These are phyloP conservation scores for Rhynchotus rufescens DNA, from an alignment of 2,797 vertebrate genomes.

Conservation along the genomic window DNA sequence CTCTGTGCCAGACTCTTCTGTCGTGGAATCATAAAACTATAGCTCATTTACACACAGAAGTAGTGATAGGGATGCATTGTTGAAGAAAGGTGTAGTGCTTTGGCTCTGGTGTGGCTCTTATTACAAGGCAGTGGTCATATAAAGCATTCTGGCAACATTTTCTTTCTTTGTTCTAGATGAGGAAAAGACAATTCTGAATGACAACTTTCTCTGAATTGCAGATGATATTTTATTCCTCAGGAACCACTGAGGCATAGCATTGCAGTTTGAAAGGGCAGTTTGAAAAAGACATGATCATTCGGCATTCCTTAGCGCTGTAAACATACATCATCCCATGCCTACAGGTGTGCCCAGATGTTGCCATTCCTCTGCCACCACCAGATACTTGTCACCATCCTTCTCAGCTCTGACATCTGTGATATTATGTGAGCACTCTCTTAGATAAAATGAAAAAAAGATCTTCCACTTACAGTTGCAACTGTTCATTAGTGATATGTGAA, in stretches of 20 bases:
- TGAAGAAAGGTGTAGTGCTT: conserved; percentile 15
- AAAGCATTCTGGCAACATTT: conserved; percentile 16
- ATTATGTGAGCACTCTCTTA: not conserved
- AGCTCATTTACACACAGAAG: conserved; percentile 10
- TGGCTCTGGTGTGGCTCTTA: not conserved
- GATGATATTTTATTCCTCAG: not conserved
- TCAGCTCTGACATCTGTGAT: not conserved
- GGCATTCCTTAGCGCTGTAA: not conserved
- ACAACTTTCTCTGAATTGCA: conserved; percentile 29
- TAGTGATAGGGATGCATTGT: conserved; percentile 13
- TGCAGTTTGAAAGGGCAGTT: not conserved
- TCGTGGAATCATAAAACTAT: not conserved
- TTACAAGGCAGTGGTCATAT: conserved; percentile 19
- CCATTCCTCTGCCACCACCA: not conserved
- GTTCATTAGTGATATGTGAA: not conserved
- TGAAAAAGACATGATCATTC: not conserved
- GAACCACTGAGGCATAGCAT: not conserved
- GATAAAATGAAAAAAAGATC: not conserved
- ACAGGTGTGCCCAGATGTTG: not conserved
- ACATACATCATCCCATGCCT: not conserved
- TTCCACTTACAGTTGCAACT: not conserved
- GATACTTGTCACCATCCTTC: not conserved
- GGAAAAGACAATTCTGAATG: not conserved
- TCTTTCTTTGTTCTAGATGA: not conserved
- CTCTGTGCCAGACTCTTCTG: conserved; percentile 11